Conservation (phyloP, 35 echinoderm and acorn worm species). For the Patiria miniata region DNA sequence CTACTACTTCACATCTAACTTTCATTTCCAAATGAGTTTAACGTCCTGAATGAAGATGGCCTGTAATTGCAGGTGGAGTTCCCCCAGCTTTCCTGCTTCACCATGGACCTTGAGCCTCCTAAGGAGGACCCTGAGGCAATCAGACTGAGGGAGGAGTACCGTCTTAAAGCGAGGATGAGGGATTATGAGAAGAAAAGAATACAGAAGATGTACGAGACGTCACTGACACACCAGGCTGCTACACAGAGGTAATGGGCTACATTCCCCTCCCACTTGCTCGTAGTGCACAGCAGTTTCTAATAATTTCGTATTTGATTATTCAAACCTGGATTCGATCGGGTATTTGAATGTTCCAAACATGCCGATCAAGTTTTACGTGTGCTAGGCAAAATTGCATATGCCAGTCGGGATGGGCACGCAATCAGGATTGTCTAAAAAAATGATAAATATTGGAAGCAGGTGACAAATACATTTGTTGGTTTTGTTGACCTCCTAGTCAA, state of each 20-base stretch:
- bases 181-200: conserved; percentile 53
- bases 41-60: too few species aligned
- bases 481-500: too few species aligned
- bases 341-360: too few species aligned
- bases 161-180: conserved; percentile 46
- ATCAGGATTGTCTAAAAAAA: too few species aligned
- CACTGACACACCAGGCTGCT: conserved; percentile 77
- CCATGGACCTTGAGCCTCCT: conserved; percentile 75
- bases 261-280: not conserved
- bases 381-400: not conserved
- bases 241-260: conserved; percentile 60
- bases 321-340: not conserved
- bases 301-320: too few species aligned
- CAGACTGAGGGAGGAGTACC: conserved; percentile 59
- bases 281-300: not conserved
- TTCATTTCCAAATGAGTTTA: too few species aligned
- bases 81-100: conserved; percentile 68
- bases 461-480: too few species aligned
- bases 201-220: conserved; percentile 80
- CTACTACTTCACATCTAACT: too few species aligned
- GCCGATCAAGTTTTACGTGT: not conserved
- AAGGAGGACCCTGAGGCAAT: conserved; percentile 81
- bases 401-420: too few species aligned
- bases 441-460: too few species aligned
- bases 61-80: conserved; percentile 66